phyloP scores from a whole-genome alignment of 1,140 invertebrate genomes.

The Aleiodes sp. region DNA sequence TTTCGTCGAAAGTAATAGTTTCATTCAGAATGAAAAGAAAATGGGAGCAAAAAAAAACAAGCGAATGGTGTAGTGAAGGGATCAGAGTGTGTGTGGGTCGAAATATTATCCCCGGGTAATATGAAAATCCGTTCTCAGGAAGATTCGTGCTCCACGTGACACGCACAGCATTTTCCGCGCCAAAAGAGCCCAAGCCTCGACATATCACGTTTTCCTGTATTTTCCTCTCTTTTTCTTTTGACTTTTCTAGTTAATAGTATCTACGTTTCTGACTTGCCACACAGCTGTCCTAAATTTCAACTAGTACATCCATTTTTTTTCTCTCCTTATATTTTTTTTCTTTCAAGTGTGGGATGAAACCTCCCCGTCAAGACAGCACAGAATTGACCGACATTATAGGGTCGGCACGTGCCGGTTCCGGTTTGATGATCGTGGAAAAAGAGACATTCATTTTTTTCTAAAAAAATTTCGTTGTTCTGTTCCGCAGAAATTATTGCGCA shows the following conservation, averaged over 20 bases:
- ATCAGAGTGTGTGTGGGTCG: too few species aligned
- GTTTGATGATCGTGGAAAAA: not conserved
- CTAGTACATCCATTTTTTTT: conserved; percentile 13
- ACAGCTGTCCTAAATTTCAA: conserved; percentile 46
- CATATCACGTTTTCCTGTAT: conserved; percentile 23
- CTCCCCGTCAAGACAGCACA: conserved; percentile 26
- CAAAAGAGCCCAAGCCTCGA: not conserved
- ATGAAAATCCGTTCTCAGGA: conserved; percentile 28
- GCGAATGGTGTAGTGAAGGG: too few species aligned
- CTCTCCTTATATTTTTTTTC: not conserved
- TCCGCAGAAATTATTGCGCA: not conserved
- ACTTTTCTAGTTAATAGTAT: not conserved
- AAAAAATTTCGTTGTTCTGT: not conserved
- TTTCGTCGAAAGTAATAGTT: too few species aligned
- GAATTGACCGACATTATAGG: not conserved
- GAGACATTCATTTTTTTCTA: not conserved
- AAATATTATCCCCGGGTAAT: conserved; percentile 1
- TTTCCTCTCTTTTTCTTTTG: not conserved
- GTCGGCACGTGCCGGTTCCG: conserved; percentile 9
- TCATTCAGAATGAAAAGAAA: too few species aligned
- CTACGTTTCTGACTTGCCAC: conserved; percentile 26
- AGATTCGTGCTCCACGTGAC: conserved; percentile 36
- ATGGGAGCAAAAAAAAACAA: too few species aligned
- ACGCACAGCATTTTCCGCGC: conserved; percentile 32
- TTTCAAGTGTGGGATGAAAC: not conserved